These are phyloP conservation scores for Saxidomus purpurata DNA, from an alignment of 1,140 invertebrate genomes.

Conservation along the genomic window DNA sequence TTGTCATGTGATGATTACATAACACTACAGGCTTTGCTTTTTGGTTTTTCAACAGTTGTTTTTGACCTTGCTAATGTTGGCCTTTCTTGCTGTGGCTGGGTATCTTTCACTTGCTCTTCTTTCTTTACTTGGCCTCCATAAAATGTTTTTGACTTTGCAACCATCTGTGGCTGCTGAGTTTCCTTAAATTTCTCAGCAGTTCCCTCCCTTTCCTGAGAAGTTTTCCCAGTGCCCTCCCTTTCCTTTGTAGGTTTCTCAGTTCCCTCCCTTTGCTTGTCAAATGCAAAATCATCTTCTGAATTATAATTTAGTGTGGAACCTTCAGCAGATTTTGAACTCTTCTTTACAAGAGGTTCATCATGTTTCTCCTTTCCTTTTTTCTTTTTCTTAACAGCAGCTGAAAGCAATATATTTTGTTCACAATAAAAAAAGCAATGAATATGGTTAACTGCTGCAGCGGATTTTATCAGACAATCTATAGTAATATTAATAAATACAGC, in stretches of 20 bases:
- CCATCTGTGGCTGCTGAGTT: neutral
- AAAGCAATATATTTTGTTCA: too few relatives aligned
- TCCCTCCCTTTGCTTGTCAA: neutral
- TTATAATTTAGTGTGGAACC: neutral
- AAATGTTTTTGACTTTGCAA: neutral
- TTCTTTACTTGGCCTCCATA: neutral
- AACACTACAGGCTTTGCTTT: conserved; percentile 3
- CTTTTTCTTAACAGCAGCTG: neutral
- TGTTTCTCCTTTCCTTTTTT: neutral
- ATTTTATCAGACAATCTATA: too few relatives aligned
- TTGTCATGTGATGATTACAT: too few relatives aligned
- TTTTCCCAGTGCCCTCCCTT: neutral
- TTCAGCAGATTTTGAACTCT: neutral
- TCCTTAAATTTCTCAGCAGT: neutral
- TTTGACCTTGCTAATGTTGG: conserved; percentile 10
- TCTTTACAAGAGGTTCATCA: neutral
- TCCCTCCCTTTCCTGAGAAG: neutral
- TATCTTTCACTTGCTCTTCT: neutral
- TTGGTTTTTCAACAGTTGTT: conserved; percentile 27
- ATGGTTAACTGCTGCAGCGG: too few relatives aligned
- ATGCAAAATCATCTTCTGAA: neutral
- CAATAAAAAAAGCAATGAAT: too few relatives aligned
- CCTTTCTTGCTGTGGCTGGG: neutral
- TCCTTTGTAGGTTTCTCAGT: neutral
- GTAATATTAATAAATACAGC: too few relatives aligned